These are phyloP conservation scores for Sarcophaga subvicina DNA, from an alignment of 2,888 invertebrate genomes.

Conservation along the genomic window DNA sequence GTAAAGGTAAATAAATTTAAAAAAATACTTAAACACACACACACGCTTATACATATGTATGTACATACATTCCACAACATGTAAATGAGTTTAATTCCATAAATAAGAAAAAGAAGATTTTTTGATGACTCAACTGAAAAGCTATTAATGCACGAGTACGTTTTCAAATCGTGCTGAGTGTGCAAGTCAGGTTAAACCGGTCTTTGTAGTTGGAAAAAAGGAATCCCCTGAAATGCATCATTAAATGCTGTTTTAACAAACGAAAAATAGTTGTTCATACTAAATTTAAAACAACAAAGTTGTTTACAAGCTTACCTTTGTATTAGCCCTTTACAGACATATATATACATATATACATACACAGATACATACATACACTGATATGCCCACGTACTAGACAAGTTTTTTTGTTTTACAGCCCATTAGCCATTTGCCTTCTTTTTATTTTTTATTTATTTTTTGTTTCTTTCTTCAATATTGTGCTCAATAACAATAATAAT, in stretches of 20 bases:
- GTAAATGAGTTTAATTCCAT: too few relatives aligned
- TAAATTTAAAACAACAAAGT: neutral
- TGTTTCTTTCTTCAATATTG: slow-evolving; percentile 6
- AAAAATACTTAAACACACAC: too few relatives aligned
- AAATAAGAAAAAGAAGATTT: too few relatives aligned
- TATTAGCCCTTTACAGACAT: too few relatives aligned
- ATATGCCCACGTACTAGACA: too few relatives aligned
- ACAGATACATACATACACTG: too few relatives aligned
- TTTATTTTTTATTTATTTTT: neutral
- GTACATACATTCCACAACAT: too few relatives aligned
- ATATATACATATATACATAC: too few relatives aligned
- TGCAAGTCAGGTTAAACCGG: slow-evolving; percentile 28
- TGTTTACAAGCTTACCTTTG: too few relatives aligned
- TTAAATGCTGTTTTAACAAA: slow-evolving; percentile 7
- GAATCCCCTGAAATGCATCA: slow-evolving; percentile 51
- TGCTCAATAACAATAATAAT: slow-evolving; percentile 15
- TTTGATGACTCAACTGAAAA: neutral
- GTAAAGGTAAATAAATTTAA: slow-evolving; percentile 84
- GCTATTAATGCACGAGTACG: neutral
- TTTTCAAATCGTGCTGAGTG: neutral
- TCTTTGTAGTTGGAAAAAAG: neutral
- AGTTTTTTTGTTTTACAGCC: too few relatives aligned
- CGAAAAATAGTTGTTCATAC: slow-evolving; percentile 21
- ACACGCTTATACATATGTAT: too few relatives aligned
- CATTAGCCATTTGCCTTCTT: too few relatives aligned